phyloP scores from a whole-genome alignment of 2,888 invertebrate genomes.

The Spisula solida region DNA sequence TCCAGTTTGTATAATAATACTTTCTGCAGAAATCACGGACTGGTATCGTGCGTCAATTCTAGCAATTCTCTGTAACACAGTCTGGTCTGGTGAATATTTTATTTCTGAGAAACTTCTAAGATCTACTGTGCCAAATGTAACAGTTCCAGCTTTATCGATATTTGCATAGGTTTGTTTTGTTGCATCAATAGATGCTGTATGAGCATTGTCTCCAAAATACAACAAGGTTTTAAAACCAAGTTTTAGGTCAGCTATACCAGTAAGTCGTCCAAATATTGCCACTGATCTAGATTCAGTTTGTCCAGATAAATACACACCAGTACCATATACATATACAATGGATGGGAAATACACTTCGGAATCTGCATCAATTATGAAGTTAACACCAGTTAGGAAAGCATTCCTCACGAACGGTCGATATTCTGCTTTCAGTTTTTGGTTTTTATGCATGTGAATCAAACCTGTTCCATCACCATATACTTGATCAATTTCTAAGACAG shows the following conservation, averaged over 20 bases:
- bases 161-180: slow-evolving; percentile 59
- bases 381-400: slow-evolving; percentile 77
- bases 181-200: slow-evolving; percentile 73
- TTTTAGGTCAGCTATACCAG: slow-evolving; percentile 76
- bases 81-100: slow-evolving; percentile 72
- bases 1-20: slow-evolving; percentile 70
- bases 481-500: slow-evolving; percentile 68
- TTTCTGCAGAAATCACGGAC: slow-evolving; percentile 78
- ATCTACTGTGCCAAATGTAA: slow-evolving; percentile 77
- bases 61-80: slow-evolving; percentile 69
- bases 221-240: slow-evolving; percentile 74
- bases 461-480: slow-evolving; percentile 78
- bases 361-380: slow-evolving; percentile 75
- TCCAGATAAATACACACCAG: slow-evolving; percentile 68
- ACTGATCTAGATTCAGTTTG: slow-evolving; percentile 73
- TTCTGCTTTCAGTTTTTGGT: slow-evolving; percentile 75
- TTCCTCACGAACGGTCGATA: slow-evolving; percentile 73
- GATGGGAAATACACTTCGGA: slow-evolving; percentile 76
- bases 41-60: slow-evolving; percentile 75
- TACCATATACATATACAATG: slow-evolving; percentile 77
- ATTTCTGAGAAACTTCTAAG: slow-evolving; percentile 75
- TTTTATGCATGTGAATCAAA: slow-evolving; percentile 74
- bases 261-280: slow-evolving; percentile 73
- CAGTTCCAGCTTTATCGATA: slow-evolving; percentile 67
- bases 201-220: slow-evolving; percentile 71